Base-by-base conservation (phyloP, 1,140 invertebrate species). In the Eupristina koningsbergeri region DNA sequence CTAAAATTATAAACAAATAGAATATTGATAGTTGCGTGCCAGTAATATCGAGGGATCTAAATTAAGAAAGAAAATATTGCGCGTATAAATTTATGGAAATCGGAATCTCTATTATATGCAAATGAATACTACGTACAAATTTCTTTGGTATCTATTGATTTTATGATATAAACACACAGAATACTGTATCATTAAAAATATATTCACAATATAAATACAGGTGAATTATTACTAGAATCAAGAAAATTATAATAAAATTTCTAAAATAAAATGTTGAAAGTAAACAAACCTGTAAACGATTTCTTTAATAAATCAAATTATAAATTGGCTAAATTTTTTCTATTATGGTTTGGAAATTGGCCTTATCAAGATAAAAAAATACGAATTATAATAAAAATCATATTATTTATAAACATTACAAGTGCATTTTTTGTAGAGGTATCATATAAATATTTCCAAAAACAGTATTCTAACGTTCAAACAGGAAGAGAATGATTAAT, bases 341-440 rank as follows among this genome's bases (percentile, higher is more conserved):
- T 83, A 8, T 3, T 11, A 13, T 29, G 39, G 29, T 5, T 31
- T 26, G 81, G 81, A 71, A 34, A n/a, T 11, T 83, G 81, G 81
- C 81, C 81, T 11, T 77, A 53, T 73, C 81, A 83, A 83, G 9
- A 53, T 29, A 26, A 6, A n/a, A 77, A 39, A 36, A 58, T 31
- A 3, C 74, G 45, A 53, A 39, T 31, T 11, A 19, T 71, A 39
- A 58, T 83, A 50, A 11, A 17, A 9, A 17, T 6, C 11, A 15
- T 58, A 5, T 19, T 53, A 15, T 61, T 31, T 26, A 0, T 78
- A 61, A 31, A 31, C 0, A 69, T 83, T 29, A 15, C 31, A 13
- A 78, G 45, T 22, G 64, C 64, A 31, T 47, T 67, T 9, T 19
- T 34, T 41, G 45, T 50, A 71, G 81, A 83, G 75, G 81, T 82